These are phyloP conservation scores for Pimpla rufipes DNA, from an alignment of 2,888 invertebrate genomes.

Conservation along the genomic window DNA sequence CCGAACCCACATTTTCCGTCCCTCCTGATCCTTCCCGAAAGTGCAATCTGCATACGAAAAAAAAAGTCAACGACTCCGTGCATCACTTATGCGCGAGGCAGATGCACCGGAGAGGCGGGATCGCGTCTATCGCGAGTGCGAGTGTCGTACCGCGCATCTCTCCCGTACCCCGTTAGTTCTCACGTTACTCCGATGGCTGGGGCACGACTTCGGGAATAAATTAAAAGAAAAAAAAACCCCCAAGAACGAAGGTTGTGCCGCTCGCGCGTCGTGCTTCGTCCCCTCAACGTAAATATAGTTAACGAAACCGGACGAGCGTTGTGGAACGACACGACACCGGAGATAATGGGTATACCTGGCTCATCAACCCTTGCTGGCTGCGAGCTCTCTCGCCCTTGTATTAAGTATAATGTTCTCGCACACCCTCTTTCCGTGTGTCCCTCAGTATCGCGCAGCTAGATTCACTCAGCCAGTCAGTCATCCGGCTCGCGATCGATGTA, in stretches of 20 bases:
- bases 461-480: conserved; percentile 73
- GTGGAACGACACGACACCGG: conserved; percentile 73
- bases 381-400: conserved; percentile 49
- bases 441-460: conserved; percentile 70
- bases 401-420: conserved; percentile 63
- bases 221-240: conserved; percentile 74
- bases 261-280: conserved; percentile 73
- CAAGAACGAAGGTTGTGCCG: conserved; percentile 73
- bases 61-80: neutral
- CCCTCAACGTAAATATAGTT: conserved; percentile 72
- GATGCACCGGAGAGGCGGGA: conserved; percentile 26
- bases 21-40: conserved; percentile 9
- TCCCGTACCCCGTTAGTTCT: conserved; percentile 70
- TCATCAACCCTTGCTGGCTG: conserved; percentile 66
- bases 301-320: conserved; percentile 69
- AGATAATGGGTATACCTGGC: conserved; percentile 80
- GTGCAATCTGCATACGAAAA: conserved; percentile 78
- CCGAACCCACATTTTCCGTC: neutral
- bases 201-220: conserved; percentile 80
- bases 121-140: conserved; percentile 4
- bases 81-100: conserved; percentile 73
- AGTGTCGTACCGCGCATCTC: conserved; percentile 4
- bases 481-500: conserved; percentile 57
- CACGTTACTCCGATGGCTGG: conserved; percentile 80
- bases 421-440: conserved; percentile 72